Conservation (phyloP, 2,797 vertebrate species). For the Sphenodon punctatus region DNA sequence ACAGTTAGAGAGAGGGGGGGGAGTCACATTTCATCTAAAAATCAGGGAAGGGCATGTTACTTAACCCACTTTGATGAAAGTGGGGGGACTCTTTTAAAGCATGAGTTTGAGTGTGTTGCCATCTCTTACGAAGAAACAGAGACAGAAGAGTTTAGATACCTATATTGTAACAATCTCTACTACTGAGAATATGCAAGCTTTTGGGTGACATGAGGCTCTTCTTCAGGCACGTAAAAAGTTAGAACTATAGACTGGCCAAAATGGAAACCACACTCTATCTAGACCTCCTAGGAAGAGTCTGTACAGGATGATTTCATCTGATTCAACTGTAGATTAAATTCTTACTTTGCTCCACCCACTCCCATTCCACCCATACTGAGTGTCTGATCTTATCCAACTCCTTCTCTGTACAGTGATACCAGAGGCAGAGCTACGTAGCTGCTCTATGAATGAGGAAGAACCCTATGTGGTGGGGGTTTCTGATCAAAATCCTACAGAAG, state of each 20-base stretch:
- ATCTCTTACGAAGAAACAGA: too few relatives aligned
- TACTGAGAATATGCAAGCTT: too few relatives aligned
- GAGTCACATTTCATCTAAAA: conserved; percentile 60
- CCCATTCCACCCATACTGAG: accelerated
- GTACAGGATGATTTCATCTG: accelerated
- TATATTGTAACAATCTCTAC: too few relatives aligned
- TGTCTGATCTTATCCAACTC: background rate
- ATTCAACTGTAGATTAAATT: background rate
- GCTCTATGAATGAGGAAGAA: conserved; percentile 14
- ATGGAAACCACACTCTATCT: too few relatives aligned
- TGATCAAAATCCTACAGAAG: background rate
- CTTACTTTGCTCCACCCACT: background rate
- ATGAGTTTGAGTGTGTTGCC: background rate
- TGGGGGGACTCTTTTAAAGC: background rate
- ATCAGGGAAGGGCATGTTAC: background rate
- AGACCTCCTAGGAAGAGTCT: background rate
- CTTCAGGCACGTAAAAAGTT: too few relatives aligned
- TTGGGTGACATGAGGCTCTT: too few relatives aligned
- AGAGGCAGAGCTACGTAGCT: conserved; percentile 24
- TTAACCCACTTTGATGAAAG: background rate
- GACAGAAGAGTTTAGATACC: too few relatives aligned
- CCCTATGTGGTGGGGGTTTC: background rate
- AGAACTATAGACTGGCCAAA: too few relatives aligned
- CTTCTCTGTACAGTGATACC: conserved; percentile 18
- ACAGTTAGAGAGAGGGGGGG: too few relatives aligned